Conservation (phyloP, 2,797 vertebrate species). For the Basileuterus tristriatus region DNA sequence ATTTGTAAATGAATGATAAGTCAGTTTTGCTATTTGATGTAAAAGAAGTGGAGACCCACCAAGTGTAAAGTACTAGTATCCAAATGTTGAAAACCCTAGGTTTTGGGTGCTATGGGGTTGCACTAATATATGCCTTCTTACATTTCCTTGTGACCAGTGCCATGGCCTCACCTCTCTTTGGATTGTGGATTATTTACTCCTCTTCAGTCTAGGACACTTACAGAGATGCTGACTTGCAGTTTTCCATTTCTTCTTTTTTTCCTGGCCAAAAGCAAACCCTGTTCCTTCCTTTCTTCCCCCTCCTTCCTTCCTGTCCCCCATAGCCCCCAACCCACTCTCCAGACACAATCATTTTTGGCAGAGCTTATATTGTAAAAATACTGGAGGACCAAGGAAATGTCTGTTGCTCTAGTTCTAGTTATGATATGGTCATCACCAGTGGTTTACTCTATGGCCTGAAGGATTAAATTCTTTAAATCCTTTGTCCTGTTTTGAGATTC, state of each 20-base stretch:
- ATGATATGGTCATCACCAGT: background rate
- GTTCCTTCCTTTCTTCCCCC: background rate
- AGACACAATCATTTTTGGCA: background rate
- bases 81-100: background rate
- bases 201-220: background rate
- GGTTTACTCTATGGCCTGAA: background rate
- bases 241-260: background rate
- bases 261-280: background rate
- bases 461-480: background rate
- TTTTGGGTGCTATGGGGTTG: background rate
- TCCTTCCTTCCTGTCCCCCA: background rate
- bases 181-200: background rate
- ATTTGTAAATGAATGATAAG: background rate
- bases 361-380: background rate
- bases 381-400: background rate
- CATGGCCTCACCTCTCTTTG: background rate
- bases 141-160: background rate
- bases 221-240: background rate
- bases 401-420: background rate
- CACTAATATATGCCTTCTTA: background rate
- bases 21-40: background rate
- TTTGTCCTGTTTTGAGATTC: background rate
- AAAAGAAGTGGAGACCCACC: background rate
- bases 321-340: rapidly evolving
- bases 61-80: background rate